Evolutionary conservation across 2,797 vertebrate genomes (phyloP), one percentile per base, ranked within the genome.

Genomic region (Anniella stebbinsi): DNA sequence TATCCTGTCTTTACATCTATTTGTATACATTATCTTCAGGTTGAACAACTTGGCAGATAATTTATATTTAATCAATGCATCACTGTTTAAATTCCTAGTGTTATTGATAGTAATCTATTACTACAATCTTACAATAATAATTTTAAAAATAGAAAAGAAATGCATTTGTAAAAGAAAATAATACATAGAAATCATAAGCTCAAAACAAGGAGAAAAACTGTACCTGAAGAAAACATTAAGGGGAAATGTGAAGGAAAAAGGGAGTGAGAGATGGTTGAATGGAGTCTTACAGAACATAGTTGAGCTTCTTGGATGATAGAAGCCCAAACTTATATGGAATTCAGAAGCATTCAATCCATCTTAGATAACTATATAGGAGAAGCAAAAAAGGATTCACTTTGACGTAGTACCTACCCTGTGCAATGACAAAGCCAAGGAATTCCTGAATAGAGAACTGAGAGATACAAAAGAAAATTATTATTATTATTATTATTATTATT

Each of bases 401-500:
- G 60, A 3, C 6, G 15, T n/a, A 95, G 25, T 28, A 96, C 98
- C 98, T 95, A 98, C 98, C 98, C 3, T 94, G 91, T 92, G 97
- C 97, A 30, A 94, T 94, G 78, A 98, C 98, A 85, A 96, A 98
- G 72, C 87, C 93, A 92, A 99, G 93, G 91, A 98, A 96, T 48
- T 98, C 98, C 92, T 98, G 98, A 82, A 97, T 89, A 93, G 97
- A 97, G 95, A 98, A 98, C 99, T 99, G 95, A 33, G 92, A 90
- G 86, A 95, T 38, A 88, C 89, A 93, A 90, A 2, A 45, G 81
- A 94, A 80, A 38, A 67, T 45, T 6, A 80, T 41, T 12, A 54
- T 23, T 60, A 9, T 23, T 36, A 67, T 36, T 85, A 6, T 84
- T 54, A 54, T 54, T 54, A 11, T 63, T 63, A 21, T 18, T 63